Evolutionary conservation across 2,888 invertebrate genomes (phyloP), one percentile per base, ranked within the genome.

Genomic region (Drosophila subquinaria): DNA sequence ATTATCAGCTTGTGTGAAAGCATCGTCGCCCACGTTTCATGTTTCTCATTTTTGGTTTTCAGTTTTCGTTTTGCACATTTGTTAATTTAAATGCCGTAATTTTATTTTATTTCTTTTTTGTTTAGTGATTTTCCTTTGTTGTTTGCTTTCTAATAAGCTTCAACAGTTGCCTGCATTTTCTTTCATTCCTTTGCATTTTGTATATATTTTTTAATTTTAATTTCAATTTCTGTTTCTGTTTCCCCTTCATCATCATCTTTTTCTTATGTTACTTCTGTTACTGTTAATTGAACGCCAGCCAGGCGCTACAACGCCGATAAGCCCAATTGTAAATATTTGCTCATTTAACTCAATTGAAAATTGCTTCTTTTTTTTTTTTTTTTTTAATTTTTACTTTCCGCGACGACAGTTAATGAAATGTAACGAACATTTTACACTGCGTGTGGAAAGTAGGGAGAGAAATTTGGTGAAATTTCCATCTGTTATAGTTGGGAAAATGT

Each of bases 311-410:
- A 48, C 55, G 51, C 5, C 62, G 75, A 73, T 70, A 79, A 69
- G 67, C 69, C 23, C 77, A 71, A 71, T 76, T 69, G 81, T 79
- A 70, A 81, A 81, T 75, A 81, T 83, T 83, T 83, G 81, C 79
- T 65, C 67, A 82, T 81, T 82, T 72, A 82, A 71, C 65, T 69
- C 73, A 82, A 81, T 81, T 81, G 78, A 70, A 82, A 82, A 80
- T 69, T 72, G 72, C 67, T n/a, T n/a, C n/a, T n/a, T n/a, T n/a
- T 27, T 45, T 27, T 30, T 42, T 10, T 0, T 35, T 1, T 4
- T 5, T 0, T 15, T 2, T 2, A 4, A 13, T 0, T 11, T 2
- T 13, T 33, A 13, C 36, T 33, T 27, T 23, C 40, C 35, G 20
- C 56, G 56, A 61, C 56, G 48, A 61, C 59, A 64, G 62, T 76